These are phyloP conservation scores for Cylindroiulus punctatus DNA, from an alignment of 2,888 invertebrate species.

Conservation along the genomic window DNA sequence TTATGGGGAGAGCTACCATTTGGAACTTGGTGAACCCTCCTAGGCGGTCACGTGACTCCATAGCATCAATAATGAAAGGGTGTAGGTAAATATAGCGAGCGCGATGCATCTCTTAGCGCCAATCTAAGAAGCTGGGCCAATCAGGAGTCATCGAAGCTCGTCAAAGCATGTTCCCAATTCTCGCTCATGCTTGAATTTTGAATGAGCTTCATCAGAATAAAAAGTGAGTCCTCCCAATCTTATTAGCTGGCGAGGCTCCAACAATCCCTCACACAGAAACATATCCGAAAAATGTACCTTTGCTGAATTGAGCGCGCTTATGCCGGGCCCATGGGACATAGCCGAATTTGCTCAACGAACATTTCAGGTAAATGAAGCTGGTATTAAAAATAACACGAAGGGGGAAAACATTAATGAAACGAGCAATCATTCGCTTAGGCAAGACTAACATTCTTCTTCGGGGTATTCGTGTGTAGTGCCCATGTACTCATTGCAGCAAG, in stretches of 20 bases:
- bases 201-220: slow-evolving; percentile 13
- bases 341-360: background rate
- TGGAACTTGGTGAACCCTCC: background rate
- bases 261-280: background rate
- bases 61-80: background rate
- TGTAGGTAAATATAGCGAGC: background rate
- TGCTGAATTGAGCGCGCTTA: background rate
- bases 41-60: background rate
- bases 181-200: slow-evolving; percentile 26
- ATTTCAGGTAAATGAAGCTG: background rate
- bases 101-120: background rate
- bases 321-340: background rate
- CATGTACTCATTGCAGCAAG: no score
- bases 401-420: no score
- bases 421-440: background rate
- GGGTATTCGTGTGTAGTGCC: no score
- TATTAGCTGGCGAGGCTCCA: slow-evolving; percentile 9
- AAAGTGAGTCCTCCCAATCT: background rate
- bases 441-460: no score
- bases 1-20: no score
- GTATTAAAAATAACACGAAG: background rate
- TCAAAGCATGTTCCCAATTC: slow-evolving; percentile 6
- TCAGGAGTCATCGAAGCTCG: background rate
- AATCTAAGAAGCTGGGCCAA: background rate
- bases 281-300: background rate